Conservation (phyloP, 64 coral and sea anemone genomes). For the Stichodactyla mertensii region DNA sequence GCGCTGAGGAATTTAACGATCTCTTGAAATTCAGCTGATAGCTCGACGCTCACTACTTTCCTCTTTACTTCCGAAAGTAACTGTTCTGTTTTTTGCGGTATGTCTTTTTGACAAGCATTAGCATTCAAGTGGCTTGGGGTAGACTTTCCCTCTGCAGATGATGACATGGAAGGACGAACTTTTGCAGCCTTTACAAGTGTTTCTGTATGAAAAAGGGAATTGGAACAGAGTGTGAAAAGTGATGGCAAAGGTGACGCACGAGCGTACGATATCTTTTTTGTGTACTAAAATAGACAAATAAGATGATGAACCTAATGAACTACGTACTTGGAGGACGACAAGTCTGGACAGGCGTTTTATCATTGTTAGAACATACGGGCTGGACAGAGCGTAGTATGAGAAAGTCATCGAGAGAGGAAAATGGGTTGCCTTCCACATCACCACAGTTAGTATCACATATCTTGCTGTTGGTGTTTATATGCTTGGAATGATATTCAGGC, state of each 20-base stretch:
- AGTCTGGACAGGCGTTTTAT: not conserved
- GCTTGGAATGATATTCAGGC: not conserved
- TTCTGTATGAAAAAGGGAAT: slow-evolving; percentile 23
- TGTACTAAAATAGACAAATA: too few species aligned
- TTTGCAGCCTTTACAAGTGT: slow-evolving; percentile 64
- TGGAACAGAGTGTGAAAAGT: not conserved
- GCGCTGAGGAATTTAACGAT: slow-evolving; percentile 43
- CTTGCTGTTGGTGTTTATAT: not conserved
- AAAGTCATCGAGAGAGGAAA: slow-evolving; percentile 21
- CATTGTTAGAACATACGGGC: not conserved
- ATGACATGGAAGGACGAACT: slow-evolving; percentile 59
- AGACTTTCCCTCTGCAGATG: not conserved
- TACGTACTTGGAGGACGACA: not conserved
- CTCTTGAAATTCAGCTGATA: slow-evolving; percentile 64
- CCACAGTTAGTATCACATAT: not conserved
- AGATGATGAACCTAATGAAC: not conserved
- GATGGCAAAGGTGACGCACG: too few species aligned
- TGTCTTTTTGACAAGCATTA: not conserved
- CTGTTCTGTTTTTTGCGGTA: not conserved
- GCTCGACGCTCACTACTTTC: not conserved
- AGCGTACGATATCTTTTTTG: too few species aligned
- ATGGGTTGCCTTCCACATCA: not conserved
- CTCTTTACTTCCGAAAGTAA: not conserved
- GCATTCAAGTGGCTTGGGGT: not conserved
- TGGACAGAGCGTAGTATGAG: not conserved